phyloP scores from a whole-genome alignment of 2,888 invertebrate genomes.

The Crepidodera aurea region DNA sequence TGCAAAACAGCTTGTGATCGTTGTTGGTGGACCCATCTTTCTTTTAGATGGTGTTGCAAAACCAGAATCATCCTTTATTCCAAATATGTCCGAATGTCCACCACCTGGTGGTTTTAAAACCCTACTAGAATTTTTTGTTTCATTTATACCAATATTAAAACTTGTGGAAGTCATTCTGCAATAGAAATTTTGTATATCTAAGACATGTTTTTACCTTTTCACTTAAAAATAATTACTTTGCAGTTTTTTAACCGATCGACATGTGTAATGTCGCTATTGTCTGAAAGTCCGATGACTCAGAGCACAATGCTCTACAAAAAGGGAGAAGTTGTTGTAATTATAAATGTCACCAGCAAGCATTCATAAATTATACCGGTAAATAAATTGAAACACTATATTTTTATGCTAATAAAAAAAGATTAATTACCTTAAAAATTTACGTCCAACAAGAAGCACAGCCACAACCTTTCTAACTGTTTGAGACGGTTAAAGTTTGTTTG shows the following conservation, averaged over 20 bases:
- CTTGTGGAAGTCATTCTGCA: slow-evolving; percentile 53
- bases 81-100: slow-evolving; percentile 60
- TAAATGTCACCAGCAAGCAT: not conserved
- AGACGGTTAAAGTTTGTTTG: slow-evolving; percentile 31
- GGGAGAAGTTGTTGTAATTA: slow-evolving; percentile 18
- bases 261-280: slow-evolving; percentile 18
- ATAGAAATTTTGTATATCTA: slow-evolving; percentile 8
- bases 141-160: slow-evolving; percentile 49
- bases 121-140: slow-evolving; percentile 55
- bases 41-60: slow-evolving; percentile 28
- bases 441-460: slow-evolving; percentile 13
- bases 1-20: slow-evolving; percentile 35
- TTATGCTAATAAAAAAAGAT: slow-evolving; percentile 17
- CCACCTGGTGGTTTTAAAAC: slow-evolving; percentile 62
- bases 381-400: slow-evolving; percentile 9
- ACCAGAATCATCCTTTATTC: slow-evolving; percentile 29
- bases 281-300: slow-evolving; percentile 24
- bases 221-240: not conserved
- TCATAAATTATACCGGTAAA: not conserved
- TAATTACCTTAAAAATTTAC: slow-evolving; percentile 23
- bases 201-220: not conserved
- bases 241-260: not conserved
- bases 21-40: slow-evolving; percentile 21
- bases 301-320: slow-evolving; percentile 11
- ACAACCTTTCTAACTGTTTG: slow-evolving; percentile 13